Evolutionary conservation across 2,888 invertebrate genomes (phyloP).

Genomic region (Lampropteryx suffumata): DNA sequence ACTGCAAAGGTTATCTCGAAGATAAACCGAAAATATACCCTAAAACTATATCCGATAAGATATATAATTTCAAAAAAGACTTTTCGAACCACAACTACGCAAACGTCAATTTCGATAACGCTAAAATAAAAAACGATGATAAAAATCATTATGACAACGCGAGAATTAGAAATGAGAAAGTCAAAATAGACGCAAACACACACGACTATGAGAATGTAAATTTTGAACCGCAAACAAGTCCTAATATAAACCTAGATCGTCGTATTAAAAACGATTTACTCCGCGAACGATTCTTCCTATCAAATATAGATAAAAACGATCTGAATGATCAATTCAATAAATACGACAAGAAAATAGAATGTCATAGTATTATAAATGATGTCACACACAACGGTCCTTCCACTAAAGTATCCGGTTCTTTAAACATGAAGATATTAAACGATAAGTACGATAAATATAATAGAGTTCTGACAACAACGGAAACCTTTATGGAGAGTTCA

Average conservation of each 20-base stretch:
- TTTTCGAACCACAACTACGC: conserved; percentile 69
- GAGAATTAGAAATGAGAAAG: conserved; percentile 10
- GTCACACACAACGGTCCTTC: conserved; percentile 65
- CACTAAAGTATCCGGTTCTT: conserved; percentile 65
- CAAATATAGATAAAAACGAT: conserved; percentile 58
- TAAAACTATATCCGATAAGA: conserved; percentile 66
- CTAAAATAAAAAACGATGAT: conserved; percentile 7
- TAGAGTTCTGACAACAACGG: conserved; percentile 68
- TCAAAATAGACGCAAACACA: conserved; percentile 3
- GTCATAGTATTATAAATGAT: conserved; percentile 71
- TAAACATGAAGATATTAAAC: conserved; percentile 72
- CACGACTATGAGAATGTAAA: conserved; percentile 41
- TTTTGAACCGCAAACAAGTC: conserved; percentile 32
- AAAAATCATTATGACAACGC: conserved; percentile 23
- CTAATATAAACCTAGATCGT: conserved; percentile 45
- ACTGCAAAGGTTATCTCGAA: conserved; percentile 41
- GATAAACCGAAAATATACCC: conserved; percentile 56
- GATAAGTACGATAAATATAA: conserved; percentile 72
- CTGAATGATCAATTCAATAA: conserved; percentile 65
- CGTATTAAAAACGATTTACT: conserved; percentile 66
- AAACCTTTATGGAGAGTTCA: conserved; percentile 65
- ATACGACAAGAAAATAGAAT: conserved; percentile 68
- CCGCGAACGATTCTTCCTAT: conserved; percentile 63
- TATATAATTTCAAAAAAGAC: conserved; percentile 73
- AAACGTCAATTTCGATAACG: conserved; percentile 55